Evolutionary conservation across 1,140 invertebrate genomes (phyloP).

Genomic region (Drosophila lacertosa): DNA sequence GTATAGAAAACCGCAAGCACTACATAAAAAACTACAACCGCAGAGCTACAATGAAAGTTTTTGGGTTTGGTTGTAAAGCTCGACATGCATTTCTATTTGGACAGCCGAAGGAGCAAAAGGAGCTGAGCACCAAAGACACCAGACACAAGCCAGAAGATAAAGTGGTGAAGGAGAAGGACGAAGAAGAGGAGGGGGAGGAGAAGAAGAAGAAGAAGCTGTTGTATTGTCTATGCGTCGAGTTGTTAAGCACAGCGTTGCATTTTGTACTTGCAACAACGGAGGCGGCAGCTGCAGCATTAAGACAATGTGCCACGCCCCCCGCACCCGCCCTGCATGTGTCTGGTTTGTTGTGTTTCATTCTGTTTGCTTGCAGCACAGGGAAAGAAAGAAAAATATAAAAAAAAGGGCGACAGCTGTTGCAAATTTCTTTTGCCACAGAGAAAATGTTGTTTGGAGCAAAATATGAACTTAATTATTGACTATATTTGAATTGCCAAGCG

Average conservation of each 20-base stretch:
- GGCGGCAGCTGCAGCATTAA: slow-evolving; percentile 1
- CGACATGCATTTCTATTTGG: slow-evolving; percentile 37
- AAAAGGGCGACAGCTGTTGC: slow-evolving; percentile 9
- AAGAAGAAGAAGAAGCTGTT: slow-evolving; percentile 22
- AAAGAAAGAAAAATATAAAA: neutral
- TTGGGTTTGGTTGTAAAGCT: slow-evolving; percentile 8
- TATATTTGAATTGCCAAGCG: neutral
- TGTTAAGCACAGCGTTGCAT: slow-evolving; percentile 51
- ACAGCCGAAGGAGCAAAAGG: slow-evolving; percentile 10
- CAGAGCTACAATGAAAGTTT: slow-evolving; percentile 49
- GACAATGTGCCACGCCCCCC: slow-evolving; percentile 10
- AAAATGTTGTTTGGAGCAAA: neutral
- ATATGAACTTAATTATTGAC: slow-evolving; percentile 37
- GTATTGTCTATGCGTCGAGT: slow-evolving; percentile 60
- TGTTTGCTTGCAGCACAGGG: slow-evolving; percentile 3
- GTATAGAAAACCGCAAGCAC: slow-evolving; percentile 58
- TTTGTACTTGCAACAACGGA: slow-evolving; percentile 22
- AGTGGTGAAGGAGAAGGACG: neutral
- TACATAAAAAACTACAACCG: slow-evolving; percentile 65
- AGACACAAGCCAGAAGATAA: neutral
- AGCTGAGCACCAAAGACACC: slow-evolving; percentile 1
- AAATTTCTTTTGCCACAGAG: neutral
- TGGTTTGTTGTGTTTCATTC: slow-evolving; percentile 8
- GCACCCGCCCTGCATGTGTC: neutral
- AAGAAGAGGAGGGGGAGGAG: slow-evolving; percentile 14